A percentile compares a stretch with the other conserved stretches of the same genome.
Evolutionary conservation across 2,888 invertebrate species (phyloP).

Genomic region (Caenorhabditis angaria): DNA sequence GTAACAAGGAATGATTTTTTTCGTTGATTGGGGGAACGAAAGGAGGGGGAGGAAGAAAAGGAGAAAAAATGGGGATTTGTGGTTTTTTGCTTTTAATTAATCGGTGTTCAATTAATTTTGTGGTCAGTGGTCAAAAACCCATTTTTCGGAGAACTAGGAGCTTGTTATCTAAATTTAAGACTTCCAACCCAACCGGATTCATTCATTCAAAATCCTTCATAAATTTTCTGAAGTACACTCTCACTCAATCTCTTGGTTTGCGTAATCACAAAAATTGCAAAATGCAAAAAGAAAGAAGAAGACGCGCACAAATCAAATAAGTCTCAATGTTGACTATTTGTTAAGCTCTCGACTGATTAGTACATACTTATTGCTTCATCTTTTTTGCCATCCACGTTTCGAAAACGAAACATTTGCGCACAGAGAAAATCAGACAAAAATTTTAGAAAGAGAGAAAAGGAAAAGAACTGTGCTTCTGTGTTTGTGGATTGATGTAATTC

Average conservation of each 20-base stretch:
- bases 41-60: not conserved
- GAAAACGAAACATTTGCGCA: not conserved
- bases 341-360: slow-evolving; percentile 4
- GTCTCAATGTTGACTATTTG: slow-evolving; percentile 4
- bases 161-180: too few species aligned
- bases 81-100: not conserved
- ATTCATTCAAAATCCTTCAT: not conserved
- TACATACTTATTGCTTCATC: slow-evolving; percentile 4
- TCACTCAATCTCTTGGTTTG: not conserved
- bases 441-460: too few species aligned
- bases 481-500: slow-evolving; percentile 4
- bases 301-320: not conserved
- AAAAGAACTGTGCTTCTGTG: too few species aligned
- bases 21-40: not conserved
- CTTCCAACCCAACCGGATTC: not conserved
- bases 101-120: not conserved
- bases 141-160: too few species aligned
- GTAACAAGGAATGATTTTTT: not conserved
- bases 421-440: not conserved
- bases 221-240: not conserved
- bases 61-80: not conserved
- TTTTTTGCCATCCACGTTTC: not conserved
- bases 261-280: slow-evolving; percentile 1
- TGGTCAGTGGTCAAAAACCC: not conserved
- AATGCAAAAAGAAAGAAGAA: not conserved